These are phyloP conservation scores for Erebia epiphron DNA, from an alignment of 2,888 invertebrate species.

Conservation along the genomic window DNA sequence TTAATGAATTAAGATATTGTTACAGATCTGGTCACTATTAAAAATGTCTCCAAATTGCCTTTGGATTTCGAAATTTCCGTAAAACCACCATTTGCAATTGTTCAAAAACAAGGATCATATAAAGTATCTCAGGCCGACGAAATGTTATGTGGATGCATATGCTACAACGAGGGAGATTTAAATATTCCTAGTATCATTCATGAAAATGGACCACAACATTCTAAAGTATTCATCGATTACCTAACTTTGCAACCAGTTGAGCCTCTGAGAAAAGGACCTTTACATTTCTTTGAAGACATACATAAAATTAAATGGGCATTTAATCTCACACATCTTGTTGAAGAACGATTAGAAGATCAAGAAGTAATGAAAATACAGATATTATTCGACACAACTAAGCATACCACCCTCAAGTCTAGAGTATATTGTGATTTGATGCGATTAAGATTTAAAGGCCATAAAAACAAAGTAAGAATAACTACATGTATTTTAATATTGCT, in stretches of 20 bases:
- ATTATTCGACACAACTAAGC: conserved; percentile 74
- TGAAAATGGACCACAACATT: conserved; percentile 54
- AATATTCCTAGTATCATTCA: conserved; percentile 57
- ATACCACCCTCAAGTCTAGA: conserved; percentile 63
- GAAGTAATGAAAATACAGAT: conserved; percentile 74
- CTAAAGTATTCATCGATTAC: conserved; percentile 63
- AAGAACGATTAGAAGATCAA: conserved; percentile 69
- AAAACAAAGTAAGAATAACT: conserved; percentile 61
- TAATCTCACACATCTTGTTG: conserved; percentile 62
- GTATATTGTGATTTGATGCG: conserved; percentile 67
- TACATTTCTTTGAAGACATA: conserved; percentile 74
- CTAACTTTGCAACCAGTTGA: conserved; percentile 67
- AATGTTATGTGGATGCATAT: conserved; percentile 66
- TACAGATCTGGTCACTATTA: conserved; percentile 80
- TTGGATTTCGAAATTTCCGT: conserved; percentile 73
- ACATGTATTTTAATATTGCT: not conserved
- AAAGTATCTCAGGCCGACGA: conserved; percentile 63
- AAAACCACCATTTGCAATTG: conserved; percentile 77
- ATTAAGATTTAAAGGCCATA: conserved; percentile 72
- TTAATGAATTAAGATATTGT: conserved; percentile 42
- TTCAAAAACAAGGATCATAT: conserved; percentile 65
- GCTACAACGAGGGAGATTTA: conserved; percentile 64
- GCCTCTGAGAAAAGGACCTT: conserved; percentile 56
- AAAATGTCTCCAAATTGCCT: conserved; percentile 79
- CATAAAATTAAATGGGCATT: conserved; percentile 74